A percentile compares a stretch with the other conserved stretches of the same genome.
Conservation (phyloP, 2,888 invertebrate species). For the Drosophila lacicola region DNA sequence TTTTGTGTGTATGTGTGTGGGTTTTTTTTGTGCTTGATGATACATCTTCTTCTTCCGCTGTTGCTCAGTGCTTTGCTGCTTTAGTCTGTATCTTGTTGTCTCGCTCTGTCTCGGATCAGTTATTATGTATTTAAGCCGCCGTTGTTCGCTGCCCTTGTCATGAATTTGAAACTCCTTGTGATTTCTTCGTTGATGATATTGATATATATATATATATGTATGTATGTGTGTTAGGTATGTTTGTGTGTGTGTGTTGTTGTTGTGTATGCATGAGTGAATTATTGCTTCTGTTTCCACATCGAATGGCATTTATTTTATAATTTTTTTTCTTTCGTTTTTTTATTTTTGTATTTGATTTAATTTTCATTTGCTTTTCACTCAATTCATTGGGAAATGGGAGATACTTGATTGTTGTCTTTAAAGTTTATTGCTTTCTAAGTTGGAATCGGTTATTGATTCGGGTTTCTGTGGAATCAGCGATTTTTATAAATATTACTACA, state of each 20-base stretch:
- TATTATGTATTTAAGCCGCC: neutral
- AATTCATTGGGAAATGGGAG: neutral
- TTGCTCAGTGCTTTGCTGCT: neutral
- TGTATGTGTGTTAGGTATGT: neutral
- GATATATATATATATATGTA: neutral
- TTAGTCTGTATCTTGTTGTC: neutral
- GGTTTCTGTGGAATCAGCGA: constrained; percentile 23
- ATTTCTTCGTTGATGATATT: neutral
- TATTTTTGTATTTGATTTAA: neutral
- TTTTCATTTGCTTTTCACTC: neutral
- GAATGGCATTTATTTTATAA: neutral
- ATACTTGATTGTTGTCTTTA: constrained; percentile 4
- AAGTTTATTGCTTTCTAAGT: constrained; percentile 14
- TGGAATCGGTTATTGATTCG: constrained; percentile 9
- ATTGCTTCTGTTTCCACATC: neutral
- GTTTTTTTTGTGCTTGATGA: neutral
- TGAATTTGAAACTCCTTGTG: constrained; percentile 14
- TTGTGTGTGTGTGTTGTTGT: neutral
- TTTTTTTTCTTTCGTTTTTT: neutral
- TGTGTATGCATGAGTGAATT: neutral
- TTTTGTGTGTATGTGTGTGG: neutral
- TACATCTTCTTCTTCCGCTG: neutral
- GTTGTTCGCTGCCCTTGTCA: constrained; percentile 2
- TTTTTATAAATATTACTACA: constrained; percentile 21
- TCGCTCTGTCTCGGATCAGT: constrained; percentile 15